These are phyloP conservation scores for Microcaecilia unicolor DNA, from an alignment of 2,797 vertebrate species.

Conservation along the genomic window DNA sequence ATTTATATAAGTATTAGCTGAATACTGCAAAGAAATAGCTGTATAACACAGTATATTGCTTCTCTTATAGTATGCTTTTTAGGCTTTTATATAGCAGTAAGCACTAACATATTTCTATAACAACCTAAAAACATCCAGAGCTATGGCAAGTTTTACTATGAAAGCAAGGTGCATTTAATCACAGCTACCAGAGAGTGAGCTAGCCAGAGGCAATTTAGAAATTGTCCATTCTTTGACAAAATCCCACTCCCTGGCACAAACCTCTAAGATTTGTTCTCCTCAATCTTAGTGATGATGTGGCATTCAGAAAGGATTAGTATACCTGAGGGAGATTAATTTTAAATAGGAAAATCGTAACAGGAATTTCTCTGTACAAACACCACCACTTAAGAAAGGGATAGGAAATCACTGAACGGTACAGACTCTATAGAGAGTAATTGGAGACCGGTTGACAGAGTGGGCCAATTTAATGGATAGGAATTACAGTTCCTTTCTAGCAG, in stretches of 20 bases:
- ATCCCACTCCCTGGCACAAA: background rate
- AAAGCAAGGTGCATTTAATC: conserved; percentile 15
- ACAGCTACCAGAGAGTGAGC: background rate
- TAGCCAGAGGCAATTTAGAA: conserved; percentile 6
- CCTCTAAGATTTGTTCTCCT: conserved; percentile 21
- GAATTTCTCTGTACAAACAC: background rate
- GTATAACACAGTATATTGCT: conserved; percentile 43
- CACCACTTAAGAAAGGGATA: conserved; percentile 1
- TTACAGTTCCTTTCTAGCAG: too few species aligned
- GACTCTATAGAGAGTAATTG: too few species aligned
- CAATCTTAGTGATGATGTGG: conserved; percentile 5
- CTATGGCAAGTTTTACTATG: conserved; percentile 10
- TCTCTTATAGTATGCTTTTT: conserved; percentile 28
- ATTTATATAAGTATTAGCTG: conserved; percentile 19
- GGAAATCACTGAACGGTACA: too few species aligned
- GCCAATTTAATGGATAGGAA: too few species aligned
- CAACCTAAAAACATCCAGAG: conserved; percentile 19
- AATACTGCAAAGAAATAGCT: conserved; percentile 22
- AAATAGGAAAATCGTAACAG: background rate
- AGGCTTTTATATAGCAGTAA: conserved; percentile 23
- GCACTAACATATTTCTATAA: conserved; percentile 19
- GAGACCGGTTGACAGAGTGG: too few species aligned
- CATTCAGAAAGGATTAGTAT: conserved; percentile 6
- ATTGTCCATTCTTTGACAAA: conserved; percentile 12
- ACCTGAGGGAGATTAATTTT: conserved; percentile 1